Conservation (phyloP, 1,140 invertebrate species). For the Zaprionus vittiger region DNA sequence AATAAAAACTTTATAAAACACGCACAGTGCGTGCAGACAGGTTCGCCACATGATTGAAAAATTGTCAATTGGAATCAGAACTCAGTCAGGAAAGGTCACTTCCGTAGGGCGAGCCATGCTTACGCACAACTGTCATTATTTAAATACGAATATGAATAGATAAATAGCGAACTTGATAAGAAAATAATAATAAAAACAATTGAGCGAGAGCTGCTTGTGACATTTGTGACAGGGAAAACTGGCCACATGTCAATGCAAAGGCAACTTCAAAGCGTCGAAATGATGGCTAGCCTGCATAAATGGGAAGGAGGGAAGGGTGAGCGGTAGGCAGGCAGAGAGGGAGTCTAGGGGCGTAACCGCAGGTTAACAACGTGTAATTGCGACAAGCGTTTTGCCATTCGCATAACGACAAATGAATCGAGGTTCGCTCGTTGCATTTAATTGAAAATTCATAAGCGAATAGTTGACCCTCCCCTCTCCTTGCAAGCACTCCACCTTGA, state of each 20-base stretch:
- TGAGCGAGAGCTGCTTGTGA: slow-evolving; percentile 17
- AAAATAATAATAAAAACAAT: slow-evolving; percentile 3
- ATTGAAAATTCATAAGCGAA: slow-evolving; percentile 64
- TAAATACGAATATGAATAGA: slow-evolving; percentile 12
- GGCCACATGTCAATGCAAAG: slow-evolving; percentile 75
- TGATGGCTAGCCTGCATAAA: slow-evolving; percentile 42
- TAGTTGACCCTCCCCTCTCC: slow-evolving; percentile 19
- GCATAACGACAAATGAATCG: slow-evolving; percentile 66
- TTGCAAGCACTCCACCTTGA: slow-evolving; percentile 14
- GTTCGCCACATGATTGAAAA: slow-evolving; percentile 67
- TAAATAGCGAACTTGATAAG: slow-evolving; percentile 47
- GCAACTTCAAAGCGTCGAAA: slow-evolving; percentile 73
- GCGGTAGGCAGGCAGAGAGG: neutral
- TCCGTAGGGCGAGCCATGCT: slow-evolving; percentile 28
- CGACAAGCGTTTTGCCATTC: slow-evolving; percentile 61
- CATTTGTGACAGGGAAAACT: slow-evolving; percentile 57
- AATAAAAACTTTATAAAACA: neutral
- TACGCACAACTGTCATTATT: slow-evolving; percentile 26
- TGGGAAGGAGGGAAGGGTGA: neutral
- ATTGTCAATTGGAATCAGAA: slow-evolving; percentile 53
- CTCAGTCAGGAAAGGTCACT: slow-evolving; percentile 42
- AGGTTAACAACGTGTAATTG: slow-evolving; percentile 69
- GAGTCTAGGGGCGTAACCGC: slow-evolving; percentile 29
- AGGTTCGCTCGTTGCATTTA: slow-evolving; percentile 48
- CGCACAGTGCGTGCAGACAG: slow-evolving; percentile 22